Base-by-base conservation (phyloP, 1,140 invertebrate species). In the Dysdera silvatica region DNA sequence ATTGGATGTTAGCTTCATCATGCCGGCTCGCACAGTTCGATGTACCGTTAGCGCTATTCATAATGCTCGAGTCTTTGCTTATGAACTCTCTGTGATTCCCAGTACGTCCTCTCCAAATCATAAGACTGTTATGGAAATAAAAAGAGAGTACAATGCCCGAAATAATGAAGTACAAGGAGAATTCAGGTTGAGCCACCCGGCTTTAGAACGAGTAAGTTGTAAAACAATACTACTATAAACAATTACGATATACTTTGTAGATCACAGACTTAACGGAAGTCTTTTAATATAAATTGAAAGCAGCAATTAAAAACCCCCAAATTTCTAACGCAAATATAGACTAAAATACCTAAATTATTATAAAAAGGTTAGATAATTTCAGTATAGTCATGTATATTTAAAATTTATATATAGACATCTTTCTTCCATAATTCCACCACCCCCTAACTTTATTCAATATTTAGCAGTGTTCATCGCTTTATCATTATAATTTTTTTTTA, bases 181-280 rank as follows among this genome's bases (percentile, higher is more conserved):
- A 29, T 7, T 56, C 3, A 55, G 56, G 41, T 10, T 63, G 18
- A 32, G 3, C 10, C 18, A 48, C 33, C 61, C 61, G 16, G 14
- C 33, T 7, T 47, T 43, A 32, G 23, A 5, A 45, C n/a, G 54
- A 33, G 59, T 61, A 61, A 45, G 58, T 43, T 18, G 20, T 20
- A 43, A 43, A 23, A n/a, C 16, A 16, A 12, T n/a, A n/a, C n/a
- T 23, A 3, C 26, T 4, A 2, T 37, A 35, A 7, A 23, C 8
- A 31, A 4, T n/a, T 53, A 35, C 37, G 24, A 35, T 7, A 14
- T 24, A 18, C n/a, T 20, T 14, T 23, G 45, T 23, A 7, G 14
- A 10, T 28, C 28, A 52, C 7, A 16, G 4, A 52, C 1, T 16
- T 2, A 28, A 52, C 4, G n/a, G 16, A 29, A 37, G 8, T 37